A percentile compares a stretch with the other conserved stretches of the same genome.
Conservation (phyloP, 2,113 vertebrate genomes). For the Trogon surrucura region DNA sequence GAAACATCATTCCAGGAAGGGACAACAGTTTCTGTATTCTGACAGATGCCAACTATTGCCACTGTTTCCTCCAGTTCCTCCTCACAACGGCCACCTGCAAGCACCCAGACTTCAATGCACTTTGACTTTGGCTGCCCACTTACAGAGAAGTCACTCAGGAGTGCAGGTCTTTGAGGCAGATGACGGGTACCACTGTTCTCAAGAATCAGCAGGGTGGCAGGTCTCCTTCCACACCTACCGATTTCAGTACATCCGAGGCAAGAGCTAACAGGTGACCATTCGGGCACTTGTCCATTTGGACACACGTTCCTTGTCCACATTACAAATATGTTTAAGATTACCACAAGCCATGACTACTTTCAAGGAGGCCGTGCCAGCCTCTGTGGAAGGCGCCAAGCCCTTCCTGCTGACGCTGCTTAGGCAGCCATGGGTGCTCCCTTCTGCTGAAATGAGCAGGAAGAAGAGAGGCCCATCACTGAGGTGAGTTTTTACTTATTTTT, state of each 20-base stretch:
- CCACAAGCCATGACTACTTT: not conserved
- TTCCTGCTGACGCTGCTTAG: not conserved
- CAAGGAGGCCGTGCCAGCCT: not conserved
- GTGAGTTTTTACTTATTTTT: not conserved
- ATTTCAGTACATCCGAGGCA: not conserved
- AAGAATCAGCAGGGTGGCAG: not conserved
- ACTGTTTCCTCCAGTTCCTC: not conserved
- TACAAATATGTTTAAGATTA: rapidly evolving
- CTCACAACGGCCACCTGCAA: not conserved
- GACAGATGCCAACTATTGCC: not conserved
- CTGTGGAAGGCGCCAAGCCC: rapidly evolving
- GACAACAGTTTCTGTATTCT: not conserved
- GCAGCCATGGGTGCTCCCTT: not conserved
- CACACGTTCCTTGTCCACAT: rapidly evolving
- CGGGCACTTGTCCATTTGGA: not conserved
- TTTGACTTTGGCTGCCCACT: not conserved
- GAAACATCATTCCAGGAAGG: not conserved
- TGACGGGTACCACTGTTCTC: not conserved
- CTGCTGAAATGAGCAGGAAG: not conserved
- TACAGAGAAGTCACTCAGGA: not conserved
- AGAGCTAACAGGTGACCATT: not conserved
- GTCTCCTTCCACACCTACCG: not conserved
- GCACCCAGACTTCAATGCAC: not conserved
- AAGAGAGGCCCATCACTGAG: not conserved
- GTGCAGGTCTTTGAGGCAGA: not conserved